Base-by-base conservation (phyloP, 2,113 vertebrate species). In the Peromyscus maniculatus region DNA sequence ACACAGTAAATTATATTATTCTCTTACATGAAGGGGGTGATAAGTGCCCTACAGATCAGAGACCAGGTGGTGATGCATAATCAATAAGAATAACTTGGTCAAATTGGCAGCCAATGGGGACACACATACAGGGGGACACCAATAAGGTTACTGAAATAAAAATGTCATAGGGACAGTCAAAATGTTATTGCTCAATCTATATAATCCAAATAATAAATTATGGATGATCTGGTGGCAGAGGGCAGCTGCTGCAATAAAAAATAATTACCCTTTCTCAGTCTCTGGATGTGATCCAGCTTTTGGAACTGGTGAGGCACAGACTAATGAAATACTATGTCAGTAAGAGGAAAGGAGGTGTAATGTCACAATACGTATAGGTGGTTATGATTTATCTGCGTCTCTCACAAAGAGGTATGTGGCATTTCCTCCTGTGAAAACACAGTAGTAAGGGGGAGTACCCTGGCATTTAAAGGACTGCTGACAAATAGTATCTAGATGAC, bases 181-280 rank as follows among this genome's bases (percentile, higher is more conserved):
- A 17, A 89, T 46, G 59, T 59, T 92, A 90, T 78, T 95, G 49
- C n/a, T 87, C 84, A 95, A 96, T 94, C 66, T 96, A 82, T 96
- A 80, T 80, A 77, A 95, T 94, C 97, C 94, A 96, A 96, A 96
- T 93, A 87, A 96, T 94, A 95, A 96, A 96, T 93, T 95, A 87
- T 55, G 24, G 36, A 96, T 79, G 79, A 82, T 90, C 10, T 91
- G 31, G 39, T 96, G 49, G 49, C 94, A 21, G 72, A 96, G 72
- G 82, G 55, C 92, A 96, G 57, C 57, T 96, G 89, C 49, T 84
- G 2, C 31, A 75, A 93, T 97, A 87, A 97, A 97, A 97, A 92
- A 59, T 77, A 92, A 97, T 94, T 84, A 87, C 77, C 52, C 11
- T 87, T 80, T 92, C 31, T 93, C 28, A 71, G 71, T 74, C 91